These are phyloP conservation scores for Illadopsis cleaveri DNA, from an alignment of 2,113 vertebrate genomes.

Conservation along the genomic window DNA sequence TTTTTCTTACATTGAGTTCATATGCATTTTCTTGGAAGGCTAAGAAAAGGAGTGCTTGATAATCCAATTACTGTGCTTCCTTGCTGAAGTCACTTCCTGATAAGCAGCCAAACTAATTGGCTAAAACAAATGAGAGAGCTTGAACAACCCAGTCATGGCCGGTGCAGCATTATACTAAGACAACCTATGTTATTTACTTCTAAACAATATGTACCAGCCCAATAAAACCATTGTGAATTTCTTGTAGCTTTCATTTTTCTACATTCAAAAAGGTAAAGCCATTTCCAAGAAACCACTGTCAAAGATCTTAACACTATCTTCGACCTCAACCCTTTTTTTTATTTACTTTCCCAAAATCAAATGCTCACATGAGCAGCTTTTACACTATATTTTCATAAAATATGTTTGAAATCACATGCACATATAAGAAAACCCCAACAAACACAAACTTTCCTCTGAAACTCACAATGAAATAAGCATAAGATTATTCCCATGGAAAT, in stretches of 20 bases:
- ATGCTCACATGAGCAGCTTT: background rate
- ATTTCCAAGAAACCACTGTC: background rate
- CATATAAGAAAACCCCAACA: background rate
- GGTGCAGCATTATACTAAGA: background rate
- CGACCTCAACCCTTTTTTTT: background rate
- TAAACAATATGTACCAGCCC: constrained; percentile 1
- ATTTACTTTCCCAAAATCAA: background rate
- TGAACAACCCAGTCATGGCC: constrained; percentile 43
- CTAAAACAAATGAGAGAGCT: constrained; percentile 32
- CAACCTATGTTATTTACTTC: constrained; percentile 10
- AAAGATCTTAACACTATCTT: background rate
- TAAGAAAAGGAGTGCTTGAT: background rate
- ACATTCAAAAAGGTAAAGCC: background rate
- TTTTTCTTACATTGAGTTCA: background rate
- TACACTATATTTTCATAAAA: background rate
- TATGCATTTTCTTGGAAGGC: background rate
- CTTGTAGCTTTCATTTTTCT: background rate
- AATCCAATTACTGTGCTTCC: constrained; percentile 38
- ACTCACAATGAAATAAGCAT: background rate
- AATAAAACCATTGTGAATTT: background rate
- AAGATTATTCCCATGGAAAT: background rate
- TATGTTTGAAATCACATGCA: background rate
- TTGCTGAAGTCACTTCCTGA: constrained; percentile 68
- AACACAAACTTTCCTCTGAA: background rate
- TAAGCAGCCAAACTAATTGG: constrained; percentile 56